Percentiles rank a stretch among this genome's conserved stretches.
These are phyloP conservation scores for Asbolus verrucosus DNA, from an alignment of 1,140 invertebrate genomes.

Conservation along the genomic window DNA sequence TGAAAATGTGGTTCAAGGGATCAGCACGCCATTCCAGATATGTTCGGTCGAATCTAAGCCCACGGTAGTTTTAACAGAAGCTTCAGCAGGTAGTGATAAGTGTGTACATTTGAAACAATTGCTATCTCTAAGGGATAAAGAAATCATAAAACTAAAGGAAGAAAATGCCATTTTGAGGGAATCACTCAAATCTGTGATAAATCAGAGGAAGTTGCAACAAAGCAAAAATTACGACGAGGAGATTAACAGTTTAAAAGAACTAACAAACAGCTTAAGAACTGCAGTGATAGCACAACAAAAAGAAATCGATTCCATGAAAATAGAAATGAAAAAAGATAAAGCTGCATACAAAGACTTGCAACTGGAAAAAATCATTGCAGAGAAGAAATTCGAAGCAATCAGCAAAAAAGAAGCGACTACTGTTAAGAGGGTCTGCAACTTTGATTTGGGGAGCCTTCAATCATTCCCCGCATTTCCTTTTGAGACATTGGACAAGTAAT, in stretches of 20 bases:
- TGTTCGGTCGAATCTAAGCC: background rate
- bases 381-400: constrained; percentile 49
- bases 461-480: constrained; percentile 57
- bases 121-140: constrained; percentile 44
- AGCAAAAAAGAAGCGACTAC: constrained; percentile 20
- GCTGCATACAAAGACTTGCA: constrained; percentile 49
- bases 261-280: constrained; percentile 41
- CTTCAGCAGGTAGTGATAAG: no score
- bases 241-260: constrained; percentile 49
- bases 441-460: constrained; percentile 54
- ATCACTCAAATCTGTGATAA: constrained; percentile 44
- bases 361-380: constrained; percentile 47
- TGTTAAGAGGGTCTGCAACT: constrained; percentile 20
- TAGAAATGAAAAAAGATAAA: constrained; percentile 43
- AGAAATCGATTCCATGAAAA: constrained; percentile 55
- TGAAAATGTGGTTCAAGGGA: constrained; percentile 56
- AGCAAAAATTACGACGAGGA: constrained; percentile 52
- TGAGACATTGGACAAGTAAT: no score
- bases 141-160: constrained; percentile 51
- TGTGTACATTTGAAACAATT: constrained; percentile 18
- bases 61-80: no score
- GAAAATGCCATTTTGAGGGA: constrained; percentile 52
- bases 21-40: constrained; percentile 57
- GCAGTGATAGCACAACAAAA: constrained; percentile 48
- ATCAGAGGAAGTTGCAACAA: constrained; percentile 13